A percentile compares a stretch with the other conserved stretches of the same genome.
Conservation (phyloP, 2,113 vertebrate species). For the Seriola aureovittata region DNA sequence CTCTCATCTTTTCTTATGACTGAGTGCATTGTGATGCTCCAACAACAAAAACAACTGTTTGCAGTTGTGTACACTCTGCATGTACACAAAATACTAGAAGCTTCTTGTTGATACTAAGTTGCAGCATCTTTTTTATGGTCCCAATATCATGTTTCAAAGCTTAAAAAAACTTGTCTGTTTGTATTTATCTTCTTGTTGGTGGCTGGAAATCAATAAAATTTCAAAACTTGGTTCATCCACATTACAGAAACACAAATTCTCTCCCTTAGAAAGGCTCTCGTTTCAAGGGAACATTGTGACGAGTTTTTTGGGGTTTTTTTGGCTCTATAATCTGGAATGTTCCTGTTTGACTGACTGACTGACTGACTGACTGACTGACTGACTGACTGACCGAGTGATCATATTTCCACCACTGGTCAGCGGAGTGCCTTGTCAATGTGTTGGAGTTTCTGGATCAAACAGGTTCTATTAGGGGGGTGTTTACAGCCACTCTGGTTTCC, state of each 20-base stretch:
- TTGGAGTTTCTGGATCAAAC: too few relatives aligned
- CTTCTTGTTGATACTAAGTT: constrained; percentile 56
- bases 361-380: too few relatives aligned
- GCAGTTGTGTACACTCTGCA: constrained; percentile 49
- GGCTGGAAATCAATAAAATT: constrained; percentile 28
- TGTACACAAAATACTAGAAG: constrained; percentile 24
- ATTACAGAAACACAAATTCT: not conserved
- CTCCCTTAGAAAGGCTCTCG: too few relatives aligned
- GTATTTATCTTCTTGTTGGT: not conserved
- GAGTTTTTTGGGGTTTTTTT: too few relatives aligned
- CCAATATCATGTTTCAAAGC: constrained; percentile 36
- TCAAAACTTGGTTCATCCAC: not conserved
- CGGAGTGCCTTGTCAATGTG: too few relatives aligned
- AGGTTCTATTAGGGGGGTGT: too few relatives aligned
- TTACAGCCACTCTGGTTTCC: too few relatives aligned
- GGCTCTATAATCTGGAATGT: too few relatives aligned
- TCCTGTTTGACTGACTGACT: too few relatives aligned
- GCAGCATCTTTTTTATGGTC: constrained; percentile 31
- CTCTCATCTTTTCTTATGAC: constrained; percentile 57
- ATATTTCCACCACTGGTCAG: too few relatives aligned
- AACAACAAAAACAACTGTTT: constrained; percentile 60
- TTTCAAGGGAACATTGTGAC: too few relatives aligned
- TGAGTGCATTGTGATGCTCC: constrained; percentile 35
- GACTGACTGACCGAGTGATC: too few relatives aligned
- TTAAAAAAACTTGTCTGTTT: constrained; percentile 19